Percentiles rank a stretch among this genome's conserved stretches.
Evolutionary conservation across 2,797 vertebrate genomes (phyloP).

Genomic region (Ammospiza maritima): DNA sequence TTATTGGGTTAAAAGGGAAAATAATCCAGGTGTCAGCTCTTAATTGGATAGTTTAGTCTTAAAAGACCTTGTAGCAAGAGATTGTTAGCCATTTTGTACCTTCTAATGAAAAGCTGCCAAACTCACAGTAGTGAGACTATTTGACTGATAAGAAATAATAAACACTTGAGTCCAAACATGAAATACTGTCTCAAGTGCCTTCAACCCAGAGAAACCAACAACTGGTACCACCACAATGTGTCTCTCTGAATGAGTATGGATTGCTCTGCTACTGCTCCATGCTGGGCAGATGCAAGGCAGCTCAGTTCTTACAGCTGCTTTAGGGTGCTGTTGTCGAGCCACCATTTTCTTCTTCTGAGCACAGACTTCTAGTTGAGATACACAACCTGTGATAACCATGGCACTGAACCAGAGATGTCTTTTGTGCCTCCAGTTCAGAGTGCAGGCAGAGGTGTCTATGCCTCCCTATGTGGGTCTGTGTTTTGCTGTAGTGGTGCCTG

Average conservation of each 20-base stretch:
- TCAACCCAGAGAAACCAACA: no score
- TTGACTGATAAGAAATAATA: no score
- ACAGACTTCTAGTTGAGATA: neutral
- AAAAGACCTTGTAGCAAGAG: no score
- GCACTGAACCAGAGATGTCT: neutral
- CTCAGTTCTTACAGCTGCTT: neutral
- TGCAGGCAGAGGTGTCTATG: neutral
- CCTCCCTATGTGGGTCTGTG: rapidly evolving
- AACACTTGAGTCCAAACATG: no score
- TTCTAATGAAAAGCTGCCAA: no score
- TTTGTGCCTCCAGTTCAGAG: neutral
- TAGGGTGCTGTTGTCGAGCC: neutral
- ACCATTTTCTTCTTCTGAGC: neutral
- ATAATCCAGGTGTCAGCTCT: no score
- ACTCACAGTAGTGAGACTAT: no score
- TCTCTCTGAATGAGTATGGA: neutral
- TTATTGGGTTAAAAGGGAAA: no score
- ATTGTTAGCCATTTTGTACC: no score
- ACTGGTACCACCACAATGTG: no score
- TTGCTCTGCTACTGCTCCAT: neutral
- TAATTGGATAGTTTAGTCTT: no score
- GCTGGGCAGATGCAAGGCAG: neutral
- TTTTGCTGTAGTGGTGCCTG: neutral
- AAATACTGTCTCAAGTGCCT: no score
- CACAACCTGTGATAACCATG: neutral